A percentile compares a stretch with the other conserved stretches of the same genome.
Evolutionary conservation across 1,140 invertebrate species (phyloP).

Genomic region (Aethina tumida): DNA sequence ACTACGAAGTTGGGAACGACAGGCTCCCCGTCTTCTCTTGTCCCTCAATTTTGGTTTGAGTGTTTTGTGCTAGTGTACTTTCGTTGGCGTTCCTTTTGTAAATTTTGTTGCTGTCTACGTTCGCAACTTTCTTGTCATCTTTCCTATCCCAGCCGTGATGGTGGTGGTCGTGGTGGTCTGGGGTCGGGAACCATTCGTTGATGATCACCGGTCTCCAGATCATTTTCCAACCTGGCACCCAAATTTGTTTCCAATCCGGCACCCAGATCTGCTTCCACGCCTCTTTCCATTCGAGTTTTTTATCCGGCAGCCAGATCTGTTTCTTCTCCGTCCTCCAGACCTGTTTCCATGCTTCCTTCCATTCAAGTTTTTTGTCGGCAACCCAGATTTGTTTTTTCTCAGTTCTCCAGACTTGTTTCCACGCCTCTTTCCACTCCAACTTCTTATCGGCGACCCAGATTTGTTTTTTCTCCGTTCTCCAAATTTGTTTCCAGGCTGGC

Average conservation of each 20-base stretch:
- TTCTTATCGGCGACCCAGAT: constrained; percentile 68
- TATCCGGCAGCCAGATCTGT: constrained; percentile 61
- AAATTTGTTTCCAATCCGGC: constrained; percentile 63
- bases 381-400: constrained; percentile 72
- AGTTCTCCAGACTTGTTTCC: constrained; percentile 65
- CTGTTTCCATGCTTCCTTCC: constrained; percentile 64
- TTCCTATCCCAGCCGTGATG: constrained; percentile 45
- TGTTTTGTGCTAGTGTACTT: constrained; percentile 1
- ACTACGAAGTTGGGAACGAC: constrained; percentile 3
- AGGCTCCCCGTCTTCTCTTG: not conserved
- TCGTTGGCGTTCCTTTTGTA: constrained; percentile 3
- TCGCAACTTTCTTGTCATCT: constrained; percentile 1
- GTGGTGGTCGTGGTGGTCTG: constrained; percentile 43
- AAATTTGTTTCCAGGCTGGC: constrained; percentile 63
- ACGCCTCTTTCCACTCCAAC: constrained; percentile 65
- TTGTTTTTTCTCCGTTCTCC: constrained; percentile 66
- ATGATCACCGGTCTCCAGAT: constrained; percentile 59
- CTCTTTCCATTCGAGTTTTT: constrained; percentile 53
- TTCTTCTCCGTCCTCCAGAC: constrained; percentile 71
- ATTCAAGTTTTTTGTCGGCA: constrained; percentile 63
- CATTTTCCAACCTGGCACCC: constrained; percentile 61
- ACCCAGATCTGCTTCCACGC: constrained; percentile 60
- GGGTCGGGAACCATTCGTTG: constrained; percentile 52
- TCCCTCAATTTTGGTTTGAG: constrained; percentile 1
- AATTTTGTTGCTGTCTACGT: constrained; percentile 7